Percentiles rank a stretch among this genome's conserved stretches.
Conservation (phyloP, 53 echinoderm and acorn worm genomes). For the Patiria pectinifera region DNA sequence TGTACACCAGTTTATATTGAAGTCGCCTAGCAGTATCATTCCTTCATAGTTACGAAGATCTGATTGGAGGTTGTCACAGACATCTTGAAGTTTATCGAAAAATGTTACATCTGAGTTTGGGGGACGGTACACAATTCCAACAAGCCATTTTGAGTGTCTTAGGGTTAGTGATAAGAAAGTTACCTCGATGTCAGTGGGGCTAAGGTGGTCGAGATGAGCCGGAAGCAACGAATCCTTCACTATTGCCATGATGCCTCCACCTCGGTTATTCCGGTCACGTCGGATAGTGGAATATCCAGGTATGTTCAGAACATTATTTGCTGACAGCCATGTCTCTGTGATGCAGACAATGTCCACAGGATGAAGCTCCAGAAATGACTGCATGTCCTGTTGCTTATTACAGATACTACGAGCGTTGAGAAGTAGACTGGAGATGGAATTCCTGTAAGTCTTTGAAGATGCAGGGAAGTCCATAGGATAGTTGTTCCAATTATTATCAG, state of each 20-base stretch:
- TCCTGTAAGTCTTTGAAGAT: too few species aligned
- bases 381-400: not conserved
- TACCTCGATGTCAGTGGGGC: constrained; percentile 23
- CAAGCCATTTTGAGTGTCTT: constrained; percentile 3
- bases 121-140: constrained; percentile 28
- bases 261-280: constrained; percentile 10
- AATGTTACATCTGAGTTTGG: not conserved
- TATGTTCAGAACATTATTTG: not conserved
- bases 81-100: constrained; percentile 25
- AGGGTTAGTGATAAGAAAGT: not conserved
- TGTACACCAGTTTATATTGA: constrained; percentile 21
- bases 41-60: constrained; percentile 15
- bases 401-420: constrained; percentile 8
- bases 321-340: constrained; percentile 30
- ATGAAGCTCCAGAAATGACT: too few species aligned
- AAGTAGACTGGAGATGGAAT: too few species aligned
- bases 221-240: constrained; percentile 14
- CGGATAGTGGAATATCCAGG: constrained; percentile 29
- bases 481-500: too few species aligned
- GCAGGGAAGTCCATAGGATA: too few species aligned
- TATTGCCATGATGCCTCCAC: constrained; percentile 37
- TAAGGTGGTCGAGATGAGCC: not conserved
- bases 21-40: constrained; percentile 11
- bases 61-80: not conserved
- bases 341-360: too few species aligned